Percentiles rank a stretch among this genome's conserved stretches.
These are phyloP conservation scores for Sisyra terminalis DNA, from an alignment of 2,888 invertebrate species.

Conservation along the genomic window DNA sequence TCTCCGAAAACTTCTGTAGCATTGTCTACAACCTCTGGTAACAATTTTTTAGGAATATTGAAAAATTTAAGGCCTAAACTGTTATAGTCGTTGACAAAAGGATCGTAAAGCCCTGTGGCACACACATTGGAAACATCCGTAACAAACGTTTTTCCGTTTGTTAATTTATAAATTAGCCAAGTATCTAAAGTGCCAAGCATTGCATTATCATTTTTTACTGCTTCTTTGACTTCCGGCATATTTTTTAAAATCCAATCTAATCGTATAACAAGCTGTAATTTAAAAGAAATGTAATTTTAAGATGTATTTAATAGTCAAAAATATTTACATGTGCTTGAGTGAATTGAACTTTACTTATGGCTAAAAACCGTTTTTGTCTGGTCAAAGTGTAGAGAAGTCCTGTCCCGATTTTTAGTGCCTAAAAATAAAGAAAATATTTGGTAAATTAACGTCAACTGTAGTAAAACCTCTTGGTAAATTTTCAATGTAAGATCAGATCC, in stretches of 20 bases:
- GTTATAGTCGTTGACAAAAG: conserved; percentile 79
- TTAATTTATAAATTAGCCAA: conserved; percentile 79
- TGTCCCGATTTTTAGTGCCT: neutral
- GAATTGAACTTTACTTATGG: conserved; percentile 70
- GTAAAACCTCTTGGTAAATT: too few species aligned
- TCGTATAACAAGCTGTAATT: conserved; percentile 51
- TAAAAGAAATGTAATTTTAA: neutral
- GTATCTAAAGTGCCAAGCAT: conserved; percentile 83
- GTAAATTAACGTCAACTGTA: neutral
- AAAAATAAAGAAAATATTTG: neutral
- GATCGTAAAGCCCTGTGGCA: conserved; percentile 86
- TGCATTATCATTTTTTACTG: conserved; percentile 43
- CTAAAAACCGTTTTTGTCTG: conserved; percentile 62
- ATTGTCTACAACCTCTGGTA: conserved; percentile 71
- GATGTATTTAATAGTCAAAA: neutral
- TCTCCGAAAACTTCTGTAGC: conserved; percentile 55
- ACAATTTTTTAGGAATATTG: conserved; percentile 52
- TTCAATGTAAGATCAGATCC: neutral
- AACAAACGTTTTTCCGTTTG: conserved; percentile 42
- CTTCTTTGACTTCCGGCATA: conserved; percentile 46
- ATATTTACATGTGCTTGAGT: conserved; percentile 64
- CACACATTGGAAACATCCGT: conserved; percentile 86
- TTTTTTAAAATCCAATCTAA: conserved; percentile 66
- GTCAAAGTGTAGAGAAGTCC: conserved; percentile 55
- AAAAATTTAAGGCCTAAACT: conserved; percentile 50